Evolutionary conservation across 2,797 vertebrate species (phyloP).

Genomic region (Eulemur albifrons): DNA sequence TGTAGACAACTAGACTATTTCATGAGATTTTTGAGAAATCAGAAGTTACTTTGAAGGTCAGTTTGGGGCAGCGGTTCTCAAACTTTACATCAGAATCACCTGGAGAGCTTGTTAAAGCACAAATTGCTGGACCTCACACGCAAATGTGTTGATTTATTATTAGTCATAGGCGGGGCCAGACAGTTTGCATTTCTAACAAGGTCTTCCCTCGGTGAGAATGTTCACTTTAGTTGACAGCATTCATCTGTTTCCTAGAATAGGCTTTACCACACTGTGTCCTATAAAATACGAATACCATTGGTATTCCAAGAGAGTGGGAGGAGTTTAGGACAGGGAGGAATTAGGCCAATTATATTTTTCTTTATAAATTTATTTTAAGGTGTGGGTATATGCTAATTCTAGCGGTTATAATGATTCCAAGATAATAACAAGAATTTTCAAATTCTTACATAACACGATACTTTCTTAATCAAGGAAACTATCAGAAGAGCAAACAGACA

Average conservation of each 20-base stretch:
- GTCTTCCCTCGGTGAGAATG: not conserved
- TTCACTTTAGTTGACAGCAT: not conserved
- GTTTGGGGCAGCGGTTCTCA: not conserved
- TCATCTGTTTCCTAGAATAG: not conserved
- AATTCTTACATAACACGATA: slow-evolving; percentile 18
- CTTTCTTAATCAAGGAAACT: not conserved
- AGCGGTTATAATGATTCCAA: not conserved
- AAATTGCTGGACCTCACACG: not conserved
- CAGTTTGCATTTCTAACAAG: not conserved
- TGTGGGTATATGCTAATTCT: not conserved
- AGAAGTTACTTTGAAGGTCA: not conserved
- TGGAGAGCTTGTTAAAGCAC: not conserved
- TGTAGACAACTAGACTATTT: not conserved
- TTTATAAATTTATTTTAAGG: not conserved
- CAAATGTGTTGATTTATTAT: not conserved
- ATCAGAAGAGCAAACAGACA: not conserved
- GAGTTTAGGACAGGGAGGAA: not conserved
- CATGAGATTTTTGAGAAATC: not conserved
- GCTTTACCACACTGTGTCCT: not conserved
- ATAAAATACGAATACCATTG: not conserved
- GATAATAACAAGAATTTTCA: not conserved
- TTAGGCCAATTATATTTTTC: not conserved
- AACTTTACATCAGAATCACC: not conserved
- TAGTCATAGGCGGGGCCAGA: not conserved
- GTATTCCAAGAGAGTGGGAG: not conserved